These are phyloP conservation scores for Sceloporus undulatus DNA, from an alignment of 2,113 vertebrate species.

Conservation along the genomic window DNA sequence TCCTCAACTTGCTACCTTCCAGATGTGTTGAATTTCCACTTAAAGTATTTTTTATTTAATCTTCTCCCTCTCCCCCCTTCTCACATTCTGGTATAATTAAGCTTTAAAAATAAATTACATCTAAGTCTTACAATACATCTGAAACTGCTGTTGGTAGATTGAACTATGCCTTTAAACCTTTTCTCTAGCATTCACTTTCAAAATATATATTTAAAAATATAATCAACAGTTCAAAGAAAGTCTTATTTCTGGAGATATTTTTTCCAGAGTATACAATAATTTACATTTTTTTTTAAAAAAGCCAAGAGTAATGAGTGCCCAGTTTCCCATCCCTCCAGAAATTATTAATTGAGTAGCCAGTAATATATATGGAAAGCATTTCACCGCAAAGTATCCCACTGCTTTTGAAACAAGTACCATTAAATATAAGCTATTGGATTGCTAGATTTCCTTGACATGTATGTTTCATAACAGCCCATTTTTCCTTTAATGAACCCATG, in stretches of 20 bases:
- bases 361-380: rapidly evolving
- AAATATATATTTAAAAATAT: neutral
- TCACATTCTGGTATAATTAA: neutral
- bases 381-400: slow-evolving; percentile 14
- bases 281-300: slow-evolving; percentile 19
- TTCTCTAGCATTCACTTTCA: neutral
- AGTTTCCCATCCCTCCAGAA: slow-evolving; percentile 15
- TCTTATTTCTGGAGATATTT: slow-evolving; percentile 30
- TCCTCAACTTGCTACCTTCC: too few relatives aligned
- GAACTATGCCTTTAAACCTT: slow-evolving; percentile 39
- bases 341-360: neutral
- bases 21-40: neutral
- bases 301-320: neutral
- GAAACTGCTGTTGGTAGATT: slow-evolving; percentile 28
- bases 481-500: neutral
- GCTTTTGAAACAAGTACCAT: neutral
- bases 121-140: slow-evolving; percentile 27
- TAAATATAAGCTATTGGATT: neutral
- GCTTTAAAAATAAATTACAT: neutral
- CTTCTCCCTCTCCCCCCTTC: neutral
- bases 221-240: slow-evolving; percentile 16
- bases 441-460: neutral
- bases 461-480: neutral
- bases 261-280: neutral
- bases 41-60: neutral